A percentile compares a stretch with the other conserved stretches of the same genome.
Conservation (phyloP, 2,888 invertebrate species). For the Nesidiocoris tenuis region DNA sequence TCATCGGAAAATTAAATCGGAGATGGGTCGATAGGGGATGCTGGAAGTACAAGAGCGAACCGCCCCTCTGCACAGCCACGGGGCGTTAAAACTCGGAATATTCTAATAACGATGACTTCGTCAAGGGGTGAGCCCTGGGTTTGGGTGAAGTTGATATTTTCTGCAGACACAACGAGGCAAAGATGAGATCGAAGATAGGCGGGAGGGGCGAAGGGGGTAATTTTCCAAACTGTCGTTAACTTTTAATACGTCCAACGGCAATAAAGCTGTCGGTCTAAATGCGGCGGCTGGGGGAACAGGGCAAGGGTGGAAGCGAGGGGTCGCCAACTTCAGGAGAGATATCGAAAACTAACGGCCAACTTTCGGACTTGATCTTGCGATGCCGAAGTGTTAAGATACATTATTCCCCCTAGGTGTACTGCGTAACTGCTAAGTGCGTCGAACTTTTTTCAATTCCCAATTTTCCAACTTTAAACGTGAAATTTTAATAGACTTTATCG, state of each 20-base stretch:
- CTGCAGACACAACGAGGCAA: neutral
- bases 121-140: neutral
- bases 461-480: too few relatives aligned
- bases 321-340: too few relatives aligned
- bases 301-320: too few relatives aligned
- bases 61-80: neutral
- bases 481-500: too few relatives aligned
- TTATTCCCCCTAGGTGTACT: too few relatives aligned
- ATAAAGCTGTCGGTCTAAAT: conserved; percentile 15
- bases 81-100: neutral
- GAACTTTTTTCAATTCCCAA: too few relatives aligned
- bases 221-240: conserved; percentile 35
- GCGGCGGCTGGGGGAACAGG: conserved; percentile 1
- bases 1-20: neutral
- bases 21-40: neutral
- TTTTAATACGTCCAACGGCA: conserved; percentile 33
- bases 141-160: neutral
- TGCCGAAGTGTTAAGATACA: too few relatives aligned
- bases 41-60: neutral
- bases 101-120: neutral
- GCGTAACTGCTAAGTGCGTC: too few relatives aligned
- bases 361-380: too few relatives aligned
- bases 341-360: too few relatives aligned
- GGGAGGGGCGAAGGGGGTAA: neutral
- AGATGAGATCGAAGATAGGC: neutral